Evolutionary conservation across 2,113 vertebrate genomes (phyloP).

Genomic region (Rhombomys opimus): DNA sequence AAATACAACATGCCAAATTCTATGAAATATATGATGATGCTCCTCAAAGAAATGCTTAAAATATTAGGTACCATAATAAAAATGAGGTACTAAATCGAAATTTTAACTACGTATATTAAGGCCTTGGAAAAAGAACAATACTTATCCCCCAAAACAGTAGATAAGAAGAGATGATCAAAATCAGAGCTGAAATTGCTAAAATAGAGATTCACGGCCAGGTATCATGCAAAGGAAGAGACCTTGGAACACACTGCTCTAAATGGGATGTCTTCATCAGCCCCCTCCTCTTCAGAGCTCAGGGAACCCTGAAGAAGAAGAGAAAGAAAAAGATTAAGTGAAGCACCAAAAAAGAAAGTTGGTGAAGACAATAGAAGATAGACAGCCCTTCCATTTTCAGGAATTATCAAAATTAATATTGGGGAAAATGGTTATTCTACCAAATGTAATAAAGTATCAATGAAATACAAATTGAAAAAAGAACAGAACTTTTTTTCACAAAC

Average conservation of each 20-base stretch:
- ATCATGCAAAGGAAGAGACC: neutral
- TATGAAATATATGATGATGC: neutral
- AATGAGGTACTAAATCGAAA: neutral
- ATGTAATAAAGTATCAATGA: neutral
- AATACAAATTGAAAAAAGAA: neutral
- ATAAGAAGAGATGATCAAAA: neutral
- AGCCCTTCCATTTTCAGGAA: neutral
- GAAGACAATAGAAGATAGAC: neutral
- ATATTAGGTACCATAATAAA: neutral
- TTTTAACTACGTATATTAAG: neutral
- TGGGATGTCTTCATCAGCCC: neutral
- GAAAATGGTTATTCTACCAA: neutral
- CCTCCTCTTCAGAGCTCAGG: neutral
- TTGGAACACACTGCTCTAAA: neutral
- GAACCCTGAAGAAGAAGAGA: neutral
- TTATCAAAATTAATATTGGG: neutral
- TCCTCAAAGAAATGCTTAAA: neutral
- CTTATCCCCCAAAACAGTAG: neutral
- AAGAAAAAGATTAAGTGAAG: neutral
- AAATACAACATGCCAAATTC: neutral
- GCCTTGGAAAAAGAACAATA: neutral
- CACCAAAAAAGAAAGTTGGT: neutral
- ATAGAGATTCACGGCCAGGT: neutral
- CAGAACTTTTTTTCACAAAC: neutral
- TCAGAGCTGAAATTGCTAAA: neutral